Evolutionary conservation across 92 coral and sea anemone genomes (phyloP).

Genomic region (Ricordea florida): DNA sequence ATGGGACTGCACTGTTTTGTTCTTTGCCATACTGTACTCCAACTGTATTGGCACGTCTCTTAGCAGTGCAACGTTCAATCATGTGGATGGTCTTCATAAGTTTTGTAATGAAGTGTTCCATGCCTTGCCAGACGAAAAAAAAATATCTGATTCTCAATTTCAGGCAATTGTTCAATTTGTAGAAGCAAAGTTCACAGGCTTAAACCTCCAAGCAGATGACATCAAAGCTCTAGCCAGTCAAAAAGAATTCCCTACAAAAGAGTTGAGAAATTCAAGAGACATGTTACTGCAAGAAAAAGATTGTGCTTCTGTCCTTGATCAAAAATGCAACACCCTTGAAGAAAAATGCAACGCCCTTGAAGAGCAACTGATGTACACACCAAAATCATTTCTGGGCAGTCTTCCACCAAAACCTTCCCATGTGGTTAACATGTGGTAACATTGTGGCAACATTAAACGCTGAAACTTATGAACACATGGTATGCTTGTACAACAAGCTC

Average conservation of each 20-base stretch:
- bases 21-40: constrained; percentile 51
- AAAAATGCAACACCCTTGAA: too few relatives aligned
- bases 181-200: background rate
- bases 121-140: background rate
- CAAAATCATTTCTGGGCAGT: background rate
- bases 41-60: constrained; percentile 8
- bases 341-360: too few relatives aligned
- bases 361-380: background rate
- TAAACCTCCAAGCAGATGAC: constrained; percentile 10
- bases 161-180: background rate
- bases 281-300: background rate
- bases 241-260: background rate
- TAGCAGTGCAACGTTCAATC: background rate
- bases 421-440: background rate
- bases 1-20: constrained; percentile 5
- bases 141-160: constrained; percentile 6
- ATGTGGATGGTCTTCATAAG: background rate
- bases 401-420: constrained; percentile 43
- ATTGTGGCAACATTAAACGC: constrained; percentile 54
- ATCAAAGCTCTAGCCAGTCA: constrained; percentile 10
- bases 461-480: constrained; percentile 20
- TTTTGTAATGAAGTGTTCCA: background rate
- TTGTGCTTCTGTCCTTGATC: too few relatives aligned
- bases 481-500: constrained; percentile 35
- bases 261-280: background rate